phyloP scores from a whole-genome alignment of 2,113 vertebrate species.

The Rhea americana region DNA sequence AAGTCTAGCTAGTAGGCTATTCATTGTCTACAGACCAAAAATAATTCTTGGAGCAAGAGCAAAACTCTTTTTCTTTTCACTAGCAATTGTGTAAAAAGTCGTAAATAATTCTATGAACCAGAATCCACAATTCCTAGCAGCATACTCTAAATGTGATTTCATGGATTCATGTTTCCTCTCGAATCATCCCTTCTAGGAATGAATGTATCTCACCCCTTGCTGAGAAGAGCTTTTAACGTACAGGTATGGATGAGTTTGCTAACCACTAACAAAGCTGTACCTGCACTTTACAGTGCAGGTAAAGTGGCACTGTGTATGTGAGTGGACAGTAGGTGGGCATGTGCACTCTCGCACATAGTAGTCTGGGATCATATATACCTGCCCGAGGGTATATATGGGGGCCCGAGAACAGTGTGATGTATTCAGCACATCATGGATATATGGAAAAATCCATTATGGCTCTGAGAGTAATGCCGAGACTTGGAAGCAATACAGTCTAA shows the following conservation, averaged over 20 bases:
- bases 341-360: background rate
- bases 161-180: background rate
- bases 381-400: background rate
- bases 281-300: background rate
- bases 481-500: no score
- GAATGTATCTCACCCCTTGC: background rate
- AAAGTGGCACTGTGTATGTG: background rate
- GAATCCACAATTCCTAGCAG: background rate
- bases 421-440: no score
- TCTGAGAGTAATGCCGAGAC: no score
- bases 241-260: background rate
- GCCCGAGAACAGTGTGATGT: background rate
- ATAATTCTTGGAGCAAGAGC: background rate
- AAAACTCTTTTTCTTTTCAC: background rate
- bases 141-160: background rate
- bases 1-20: background rate
- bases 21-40: background rate
- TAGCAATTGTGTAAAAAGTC: background rate
- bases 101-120: background rate
- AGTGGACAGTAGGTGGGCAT: background rate
- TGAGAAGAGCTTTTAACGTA: background rate
- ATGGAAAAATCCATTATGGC: no score
- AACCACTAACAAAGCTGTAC: fast-evolving
- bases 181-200: background rate
- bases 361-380: background rate